These are phyloP conservation scores for Struthio camelus DNA, from an alignment of 2,113 vertebrate species.

Conservation along the genomic window DNA sequence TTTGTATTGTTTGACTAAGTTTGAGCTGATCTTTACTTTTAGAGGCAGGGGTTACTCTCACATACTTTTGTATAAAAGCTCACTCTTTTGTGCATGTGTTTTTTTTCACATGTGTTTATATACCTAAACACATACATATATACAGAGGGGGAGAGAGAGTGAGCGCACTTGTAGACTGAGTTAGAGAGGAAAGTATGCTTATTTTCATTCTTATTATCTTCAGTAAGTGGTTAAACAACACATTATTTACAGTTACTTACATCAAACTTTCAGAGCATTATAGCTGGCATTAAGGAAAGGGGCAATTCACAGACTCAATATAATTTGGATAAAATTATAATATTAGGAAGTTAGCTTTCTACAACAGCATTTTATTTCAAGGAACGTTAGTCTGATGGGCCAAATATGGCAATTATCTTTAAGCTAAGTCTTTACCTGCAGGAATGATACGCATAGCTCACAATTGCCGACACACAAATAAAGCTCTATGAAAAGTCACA, in stretches of 20 bases:
- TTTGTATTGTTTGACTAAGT: not conserved
- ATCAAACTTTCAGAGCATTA: not conserved
- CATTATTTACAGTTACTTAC: not conserved
- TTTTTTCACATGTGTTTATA: not conserved
- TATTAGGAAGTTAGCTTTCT: not conserved
- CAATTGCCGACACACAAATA: not conserved
- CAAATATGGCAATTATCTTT: not conserved
- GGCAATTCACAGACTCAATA: not conserved
- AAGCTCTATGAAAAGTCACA: not conserved
- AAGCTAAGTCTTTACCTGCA: not conserved
- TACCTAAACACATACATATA: not conserved
- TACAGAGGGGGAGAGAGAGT: too few species aligned
- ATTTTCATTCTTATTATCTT: not conserved
- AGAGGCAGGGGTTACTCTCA: not conserved
- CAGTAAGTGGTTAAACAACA: not conserved
- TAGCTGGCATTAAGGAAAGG: slow-evolving; percentile 33
- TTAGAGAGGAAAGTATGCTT: not conserved
- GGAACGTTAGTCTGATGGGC: not conserved
- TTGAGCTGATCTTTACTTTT: not conserved
- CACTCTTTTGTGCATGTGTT: not conserved
- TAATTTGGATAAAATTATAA: not conserved
- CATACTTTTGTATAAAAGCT: not conserved
- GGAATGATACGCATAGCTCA: not conserved
- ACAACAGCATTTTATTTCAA: not conserved
- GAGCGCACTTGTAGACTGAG: not conserved